Conservation (phyloP, 2,888 invertebrate genomes). For the Harmothoe impar region DNA sequence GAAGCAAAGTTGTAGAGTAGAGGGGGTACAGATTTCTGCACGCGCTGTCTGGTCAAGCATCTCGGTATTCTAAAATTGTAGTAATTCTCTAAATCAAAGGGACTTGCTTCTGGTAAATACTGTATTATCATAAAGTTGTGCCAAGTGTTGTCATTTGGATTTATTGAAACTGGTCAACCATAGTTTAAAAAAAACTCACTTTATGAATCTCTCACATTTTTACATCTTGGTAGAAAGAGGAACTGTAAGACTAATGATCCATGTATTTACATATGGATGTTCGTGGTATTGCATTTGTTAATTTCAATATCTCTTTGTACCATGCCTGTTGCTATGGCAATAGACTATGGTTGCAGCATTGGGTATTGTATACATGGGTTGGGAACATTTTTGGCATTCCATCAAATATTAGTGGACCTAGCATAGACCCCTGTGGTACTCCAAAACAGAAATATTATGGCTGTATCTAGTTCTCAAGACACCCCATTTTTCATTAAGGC, state of each 20-base stretch:
- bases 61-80: background rate
- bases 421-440: slow-evolving; percentile 2
- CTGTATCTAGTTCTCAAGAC: no score
- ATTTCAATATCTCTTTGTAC: slow-evolving; percentile 15
- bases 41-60: background rate
- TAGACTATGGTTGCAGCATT: background rate
- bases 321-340: background rate
- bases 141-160: slow-evolving; percentile 34
- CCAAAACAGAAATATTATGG: background rate
- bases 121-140: slow-evolving; percentile 6
- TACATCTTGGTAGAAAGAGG: background rate
- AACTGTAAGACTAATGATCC: background rate
- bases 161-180: background rate
- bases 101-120: background rate
- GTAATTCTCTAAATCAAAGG: slow-evolving; percentile 28
- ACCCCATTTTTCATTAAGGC: background rate
- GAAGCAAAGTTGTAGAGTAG: slow-evolving; percentile 13
- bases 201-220: slow-evolving; percentile 33
- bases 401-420: background rate
- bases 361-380: background rate
- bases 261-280: slow-evolving; percentile 5
- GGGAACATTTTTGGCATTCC: slow-evolving; percentile 16
- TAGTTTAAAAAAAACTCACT: background rate
- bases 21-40: background rate
- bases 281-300: background rate